Conservation (phyloP, 2,797 vertebrate genomes). For the Intellagama lesueurii region DNA sequence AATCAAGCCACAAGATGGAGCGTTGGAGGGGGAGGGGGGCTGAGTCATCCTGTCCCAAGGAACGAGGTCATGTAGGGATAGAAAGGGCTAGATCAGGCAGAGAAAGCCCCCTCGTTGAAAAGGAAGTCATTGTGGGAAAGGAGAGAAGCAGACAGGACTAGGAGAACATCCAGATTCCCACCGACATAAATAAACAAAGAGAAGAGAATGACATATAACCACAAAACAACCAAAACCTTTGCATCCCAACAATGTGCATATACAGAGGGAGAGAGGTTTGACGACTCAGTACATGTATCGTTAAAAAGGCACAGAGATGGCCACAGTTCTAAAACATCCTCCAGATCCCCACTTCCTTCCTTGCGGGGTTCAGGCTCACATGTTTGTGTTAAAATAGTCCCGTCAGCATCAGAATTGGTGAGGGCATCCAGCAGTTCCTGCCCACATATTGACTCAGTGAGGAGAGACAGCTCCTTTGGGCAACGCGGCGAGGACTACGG, state of each 20-base stretch:
- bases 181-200: conserved; percentile 19
- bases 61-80: conserved; percentile 35
- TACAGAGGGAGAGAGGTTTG: background rate
- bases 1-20: background rate
- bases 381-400: too few species aligned
- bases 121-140: background rate
- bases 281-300: background rate
- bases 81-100: conserved; percentile 15
- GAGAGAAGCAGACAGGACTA: background rate
- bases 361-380: background rate
- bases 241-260: background rate
- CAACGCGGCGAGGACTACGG: too few species aligned
- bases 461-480: background rate
- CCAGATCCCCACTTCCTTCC: background rate
- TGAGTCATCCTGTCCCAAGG: conserved; percentile 7
- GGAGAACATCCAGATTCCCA: conserved; percentile 30
- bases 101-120: conserved; percentile 2
- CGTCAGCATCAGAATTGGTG: background rate
- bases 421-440: background rate
- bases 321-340: too few species aligned
- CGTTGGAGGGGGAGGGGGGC: background rate
- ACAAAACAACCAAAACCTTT: background rate
- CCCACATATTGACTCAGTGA: background rate
- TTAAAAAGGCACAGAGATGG: background rate
- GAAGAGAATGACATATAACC: background rate